Conservation (phyloP, 2,888 invertebrate species). For the Eupithecia subfuscata region DNA sequence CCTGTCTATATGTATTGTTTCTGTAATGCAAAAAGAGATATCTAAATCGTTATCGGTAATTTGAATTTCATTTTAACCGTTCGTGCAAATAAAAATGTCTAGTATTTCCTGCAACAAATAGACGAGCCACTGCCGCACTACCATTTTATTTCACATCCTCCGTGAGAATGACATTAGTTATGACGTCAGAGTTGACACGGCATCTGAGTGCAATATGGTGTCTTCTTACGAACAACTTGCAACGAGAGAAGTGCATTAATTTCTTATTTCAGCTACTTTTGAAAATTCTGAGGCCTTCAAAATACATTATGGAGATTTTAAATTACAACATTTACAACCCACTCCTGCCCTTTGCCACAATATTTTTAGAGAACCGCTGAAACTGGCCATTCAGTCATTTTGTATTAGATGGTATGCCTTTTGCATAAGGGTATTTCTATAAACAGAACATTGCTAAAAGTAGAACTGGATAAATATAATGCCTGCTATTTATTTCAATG, state of each 20-base stretch:
- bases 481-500: conserved; percentile 26
- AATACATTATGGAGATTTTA: conserved; percentile 8
- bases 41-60: neutral
- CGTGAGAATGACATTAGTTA: conserved; percentile 28
- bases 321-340: conserved; percentile 12
- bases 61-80: neutral
- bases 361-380: conserved; percentile 9
- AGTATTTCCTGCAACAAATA: neutral
- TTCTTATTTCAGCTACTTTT: conserved; percentile 22
- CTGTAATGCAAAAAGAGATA: neutral
- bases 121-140: neutral
- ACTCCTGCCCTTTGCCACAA: conserved; percentile 1
- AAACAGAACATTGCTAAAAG: conserved; percentile 3
- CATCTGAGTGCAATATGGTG: conserved; percentile 43
- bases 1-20: neutral
- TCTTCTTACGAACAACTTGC: conserved; percentile 34
- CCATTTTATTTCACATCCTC: conserved; percentile 1
- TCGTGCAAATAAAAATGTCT: neutral
- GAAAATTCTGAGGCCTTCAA: conserved; percentile 9
- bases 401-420: neutral
- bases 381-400: neutral
- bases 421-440: neutral
- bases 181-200: conserved; percentile 35
- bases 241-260: conserved; percentile 29
- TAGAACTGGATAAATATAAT: conserved; percentile 21